Percentiles rank a stretch among this genome's conserved stretches.
phyloP scores from a whole-genome alignment of 2,797 vertebrate genomes.

The Lepus townsendii region DNA sequence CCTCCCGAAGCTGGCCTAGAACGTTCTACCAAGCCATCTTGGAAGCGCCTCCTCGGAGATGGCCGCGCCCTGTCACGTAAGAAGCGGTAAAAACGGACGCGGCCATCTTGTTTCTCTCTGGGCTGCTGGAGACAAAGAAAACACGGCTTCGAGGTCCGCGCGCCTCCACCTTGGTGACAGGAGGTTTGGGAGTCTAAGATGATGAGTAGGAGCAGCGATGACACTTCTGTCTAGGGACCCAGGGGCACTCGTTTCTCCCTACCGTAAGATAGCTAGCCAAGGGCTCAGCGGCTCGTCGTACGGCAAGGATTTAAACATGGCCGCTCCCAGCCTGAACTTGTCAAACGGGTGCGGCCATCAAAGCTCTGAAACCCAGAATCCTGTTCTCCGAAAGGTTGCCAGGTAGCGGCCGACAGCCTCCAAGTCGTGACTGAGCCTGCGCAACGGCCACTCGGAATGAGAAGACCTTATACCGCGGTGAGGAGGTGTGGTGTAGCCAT shows the following conservation, averaged over 20 bases:
- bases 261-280: not conserved
- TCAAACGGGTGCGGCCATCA: not conserved
- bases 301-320: slow-evolving; percentile 32
- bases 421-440: slow-evolving; percentile 58
- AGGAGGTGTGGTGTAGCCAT: not conserved
- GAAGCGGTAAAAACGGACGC: not conserved
- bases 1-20: too few relatives aligned
- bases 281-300: not conserved
- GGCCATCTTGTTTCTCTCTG: not conserved
- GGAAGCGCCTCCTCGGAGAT: not conserved
- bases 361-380: slow-evolving; percentile 50
- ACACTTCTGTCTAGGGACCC: not conserved
- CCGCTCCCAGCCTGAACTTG: not conserved
- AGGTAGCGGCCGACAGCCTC: not conserved
- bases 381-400: slow-evolving; percentile 14
- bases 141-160: not conserved
- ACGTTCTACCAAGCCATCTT: not conserved
- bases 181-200: not conserved
- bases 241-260: not conserved
- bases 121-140: slow-evolving; percentile 5
- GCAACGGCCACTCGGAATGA: not conserved
- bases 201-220: not conserved
- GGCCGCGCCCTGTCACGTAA: not conserved
- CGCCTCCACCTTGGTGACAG: not conserved
- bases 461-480: not conserved